Evolutionary conservation across 2,797 vertebrate species (phyloP), one percentile per base, ranked within the genome.

Genomic region (Chrosomus eos): DNA sequence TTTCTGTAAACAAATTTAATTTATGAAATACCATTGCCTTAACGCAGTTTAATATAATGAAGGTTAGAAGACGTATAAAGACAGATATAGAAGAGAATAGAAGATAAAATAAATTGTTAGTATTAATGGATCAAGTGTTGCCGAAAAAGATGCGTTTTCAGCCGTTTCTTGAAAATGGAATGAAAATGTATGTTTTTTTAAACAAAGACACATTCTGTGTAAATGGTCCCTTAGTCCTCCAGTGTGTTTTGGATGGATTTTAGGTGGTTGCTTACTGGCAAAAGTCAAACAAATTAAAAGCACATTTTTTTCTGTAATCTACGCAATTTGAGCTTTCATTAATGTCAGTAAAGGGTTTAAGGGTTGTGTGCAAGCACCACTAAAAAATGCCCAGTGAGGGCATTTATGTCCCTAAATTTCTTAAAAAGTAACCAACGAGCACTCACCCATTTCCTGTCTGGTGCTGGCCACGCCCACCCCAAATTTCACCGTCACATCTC

Each of bases 381-480:
- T 31, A 62, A 28, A 14, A 6, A 62, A 62, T 13, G 28, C 53
- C 33, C 26, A 62, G 43, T 45, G 21, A 43, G 23, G 7, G 23
- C 21, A 36, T 55, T 53, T 55, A 14, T 14, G 4, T 58, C 31
- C 6, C 4, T 23, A 28, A 40, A 51, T 51, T 64, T n/a, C 31
- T n/a, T 21, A 38, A 67, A 83, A 51, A 68, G 21, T 33, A 26
- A 26, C 38, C 16, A 58, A 36, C 5, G 8, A 67, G 26, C 2
- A 62, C 89, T 55, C 71, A 99, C 98, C 97, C 36, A 97, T 97
- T 91, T 99, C 98, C 92, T 97, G 97, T 88, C 97, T 94, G 80
- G 96, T 97, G 93, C 98, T 99, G 77, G 96, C 95, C n/a, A 98
- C 95, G 2, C 98, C 97, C 31, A 94, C 95, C 31, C 98, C 98